Base-by-base conservation (phyloP, 1,140 invertebrate genomes). In the Orussus abietinus region DNA sequence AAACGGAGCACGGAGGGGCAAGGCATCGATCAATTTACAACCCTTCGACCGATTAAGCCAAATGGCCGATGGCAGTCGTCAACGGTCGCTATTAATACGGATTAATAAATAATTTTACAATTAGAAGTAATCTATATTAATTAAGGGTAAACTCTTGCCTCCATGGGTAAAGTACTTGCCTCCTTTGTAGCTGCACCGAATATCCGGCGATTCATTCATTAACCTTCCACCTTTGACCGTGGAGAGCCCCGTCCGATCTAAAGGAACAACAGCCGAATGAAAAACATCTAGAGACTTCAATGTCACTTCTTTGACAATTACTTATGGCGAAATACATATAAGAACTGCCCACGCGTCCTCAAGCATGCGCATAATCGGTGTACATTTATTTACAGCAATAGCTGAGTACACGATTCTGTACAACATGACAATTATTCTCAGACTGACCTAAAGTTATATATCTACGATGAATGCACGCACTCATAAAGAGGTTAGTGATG, bases 101-200 rank as follows among this genome's bases (percentile, higher is more conserved):
- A 71, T 71, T 72, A 71, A 72, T 72, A 67, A 63, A 70, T 72
- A 71, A 71, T 69, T 66, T 68, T 69, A 72, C 63, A 71, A 72
- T 72, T 67, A 69, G 56, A 62, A 63, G 61, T 71, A 70, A 72
- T 72, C 68, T 71, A 70, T 71, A 70, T 71, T 70, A 69, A 72
- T 72, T 70, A 72, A 69, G 62, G 51, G 38, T 28, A 59, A 57
- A 62, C 58, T 57, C 64, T 64, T 57, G 48, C 49, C 56, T 61
- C 56, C 54, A 50, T 40, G 53, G 54, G 52, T 45, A 52, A 44
- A 54, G 50, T 42, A 49, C 57, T 58, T 55, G 53, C 45, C 53
- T 69, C 61, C 62, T 68, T 68, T 68, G 63, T 64, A 55, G 55
- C 48, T 52, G 55, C 50, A 59, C 40, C 64, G 66, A 70, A 69